phyloP scores from a whole-genome alignment of 2,888 invertebrate species.

The Nomada fabriciana region DNA sequence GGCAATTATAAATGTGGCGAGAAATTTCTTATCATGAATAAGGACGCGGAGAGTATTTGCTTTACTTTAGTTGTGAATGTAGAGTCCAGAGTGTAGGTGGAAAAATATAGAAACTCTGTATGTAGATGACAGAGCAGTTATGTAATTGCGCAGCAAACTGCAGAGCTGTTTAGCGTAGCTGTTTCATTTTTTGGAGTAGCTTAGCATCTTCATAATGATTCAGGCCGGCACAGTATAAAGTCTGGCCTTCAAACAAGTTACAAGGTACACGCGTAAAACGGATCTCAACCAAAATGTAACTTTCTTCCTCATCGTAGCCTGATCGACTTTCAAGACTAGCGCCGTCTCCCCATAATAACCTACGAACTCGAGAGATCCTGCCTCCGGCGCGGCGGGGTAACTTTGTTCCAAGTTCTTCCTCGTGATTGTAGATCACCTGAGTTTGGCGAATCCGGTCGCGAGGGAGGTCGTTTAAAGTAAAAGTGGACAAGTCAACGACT shows the following conservation, averaged over 20 bases:
- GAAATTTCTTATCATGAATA: too few species aligned
- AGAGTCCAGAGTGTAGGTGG: too few species aligned
- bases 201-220: not conserved
- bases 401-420: slow-evolving; percentile 58
- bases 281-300: slow-evolving; percentile 54
- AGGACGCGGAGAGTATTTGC: too few species aligned
- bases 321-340: slow-evolving; percentile 46
- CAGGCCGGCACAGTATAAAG: not conserved
- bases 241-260: not conserved
- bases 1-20: too few species aligned
- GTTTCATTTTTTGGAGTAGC: not conserved
- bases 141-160: too few species aligned
- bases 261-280: slow-evolving; percentile 2
- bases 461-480: slow-evolving; percentile 57
- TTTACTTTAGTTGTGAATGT: too few species aligned
- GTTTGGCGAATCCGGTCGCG: slow-evolving; percentile 27
- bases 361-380: slow-evolving; percentile 51
- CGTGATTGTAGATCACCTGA: slow-evolving; percentile 54
- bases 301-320: slow-evolving; percentile 32
- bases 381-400: slow-evolving; percentile 47
- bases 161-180: not conserved
- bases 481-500: slow-evolving; percentile 48
- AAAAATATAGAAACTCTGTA: too few species aligned
- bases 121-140: too few species aligned
- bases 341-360: slow-evolving; percentile 50